These are phyloP conservation scores for Calosoma granatense DNA, from an alignment of 1,140 invertebrate genomes.

Conservation along the genomic window DNA sequence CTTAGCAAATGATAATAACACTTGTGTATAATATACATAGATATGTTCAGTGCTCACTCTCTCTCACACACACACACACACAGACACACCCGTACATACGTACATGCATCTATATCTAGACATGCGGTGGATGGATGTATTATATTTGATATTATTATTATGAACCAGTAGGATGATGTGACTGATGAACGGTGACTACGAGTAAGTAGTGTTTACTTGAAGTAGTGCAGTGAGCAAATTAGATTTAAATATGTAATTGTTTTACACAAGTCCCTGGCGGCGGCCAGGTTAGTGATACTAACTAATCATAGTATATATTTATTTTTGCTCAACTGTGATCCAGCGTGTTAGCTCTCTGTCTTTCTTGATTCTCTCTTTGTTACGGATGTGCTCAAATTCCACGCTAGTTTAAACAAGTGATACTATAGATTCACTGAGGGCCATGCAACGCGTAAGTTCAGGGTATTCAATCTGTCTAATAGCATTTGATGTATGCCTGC, in stretches of 20 bases:
- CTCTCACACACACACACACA: no score
- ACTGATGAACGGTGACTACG: no score
- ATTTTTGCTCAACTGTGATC: slow-evolving; percentile 6
- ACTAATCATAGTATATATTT: slow-evolving; percentile 5
- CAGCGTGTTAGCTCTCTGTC: neutral
- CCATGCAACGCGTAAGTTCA: neutral
- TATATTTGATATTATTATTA: no score
- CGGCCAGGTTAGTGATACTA: neutral
- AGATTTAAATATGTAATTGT: slow-evolving; percentile 7
- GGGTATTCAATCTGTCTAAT: neutral
- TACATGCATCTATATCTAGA: no score
- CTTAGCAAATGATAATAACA: no score
- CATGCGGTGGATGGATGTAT: no score
- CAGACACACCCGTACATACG: no score
- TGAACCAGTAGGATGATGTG: no score
- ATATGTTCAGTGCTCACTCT: no score
- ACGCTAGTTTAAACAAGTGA: neutral
- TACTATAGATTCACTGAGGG: neutral
- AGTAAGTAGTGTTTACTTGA: no score
- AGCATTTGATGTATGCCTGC: neutral
- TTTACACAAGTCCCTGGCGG: neutral
- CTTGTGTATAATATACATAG: no score
- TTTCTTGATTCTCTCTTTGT: no score
- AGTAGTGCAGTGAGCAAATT: neutral
- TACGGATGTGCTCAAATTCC: slow-evolving; percentile 4